Evolutionary conservation across 1,140 invertebrate genomes (phyloP), one percentile per base, ranked within the genome.

Genomic region (Dryas iulia): DNA sequence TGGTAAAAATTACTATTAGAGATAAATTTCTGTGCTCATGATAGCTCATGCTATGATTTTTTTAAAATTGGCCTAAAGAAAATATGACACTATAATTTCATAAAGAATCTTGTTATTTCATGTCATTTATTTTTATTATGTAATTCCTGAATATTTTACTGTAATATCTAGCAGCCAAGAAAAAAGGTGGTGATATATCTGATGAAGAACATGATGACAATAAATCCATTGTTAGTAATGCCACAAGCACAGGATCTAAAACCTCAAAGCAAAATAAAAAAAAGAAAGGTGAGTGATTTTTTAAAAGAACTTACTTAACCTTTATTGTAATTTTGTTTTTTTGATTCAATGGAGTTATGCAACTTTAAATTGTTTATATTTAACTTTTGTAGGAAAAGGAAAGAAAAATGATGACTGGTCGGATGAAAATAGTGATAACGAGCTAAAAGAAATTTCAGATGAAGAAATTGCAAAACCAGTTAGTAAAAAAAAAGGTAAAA

Each of bases 321-420:
- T 31, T 6, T 31, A 11, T 31, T 31, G 30, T 6, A 31, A 31
- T 31, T 31, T 31, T 31, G 5, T 11, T 31, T 31, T 31, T 31
- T n/a, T n/a, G n/a, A n/a, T n/a, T 28, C 26, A 2, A 28, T 28
- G 2, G 6, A 28, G 2, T 28, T 28, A 28, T 31, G 4, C 10
- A 31, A 31, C 8, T 31, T 8, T 7, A 8, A 8, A 7, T 31
- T 7, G 4, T 31, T 31, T 31, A 8, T 47, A 57, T 64, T 33
- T 64, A 54, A 53, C 14, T 68, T 52, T 73, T 65, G 25, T 25
- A 92, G 91, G 87, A 21, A 92, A 92, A 87, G 86, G 84, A 26
- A 93, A 92, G 59, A 93, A 92, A 73, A 84, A 87, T 82, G 92
- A 92, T 79, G 89, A 92, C 67, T 93, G 91, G 92, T 92, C 91